These are phyloP conservation scores for Formicarius rufipectus DNA, from an alignment of 2,113 vertebrate species.

Conservation along the genomic window DNA sequence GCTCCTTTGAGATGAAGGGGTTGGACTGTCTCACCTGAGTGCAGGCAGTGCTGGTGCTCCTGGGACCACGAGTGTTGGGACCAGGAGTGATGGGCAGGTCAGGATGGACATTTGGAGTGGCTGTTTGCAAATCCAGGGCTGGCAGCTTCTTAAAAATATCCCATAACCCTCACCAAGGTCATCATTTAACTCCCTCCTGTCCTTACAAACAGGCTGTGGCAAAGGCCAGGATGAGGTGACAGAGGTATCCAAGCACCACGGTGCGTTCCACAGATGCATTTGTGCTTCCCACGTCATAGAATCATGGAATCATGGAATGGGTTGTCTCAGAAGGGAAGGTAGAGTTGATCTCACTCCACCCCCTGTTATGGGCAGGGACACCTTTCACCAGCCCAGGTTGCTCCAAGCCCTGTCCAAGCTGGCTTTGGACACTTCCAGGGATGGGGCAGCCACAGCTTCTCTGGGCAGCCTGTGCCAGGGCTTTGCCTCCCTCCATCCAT, in stretches of 20 bases:
- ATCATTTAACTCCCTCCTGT: not conserved
- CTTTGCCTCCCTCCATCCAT: rapidly evolving
- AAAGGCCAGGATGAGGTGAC: not conserved
- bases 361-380: not conserved
- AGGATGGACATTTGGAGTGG: not conserved
- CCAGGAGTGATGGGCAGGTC: not conserved
- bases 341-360: not conserved
- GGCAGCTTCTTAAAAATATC: not conserved
- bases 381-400: rapidly evolving
- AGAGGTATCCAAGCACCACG: rapidly evolving
- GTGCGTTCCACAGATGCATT: not conserved
- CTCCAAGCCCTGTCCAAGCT: rapidly evolving
- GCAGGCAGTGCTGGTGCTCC: not conserved
- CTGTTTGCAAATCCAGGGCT: not conserved
- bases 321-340: rapidly evolving
- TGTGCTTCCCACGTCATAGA: not conserved
- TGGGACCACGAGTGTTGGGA: not conserved
- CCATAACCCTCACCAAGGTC: not conserved
- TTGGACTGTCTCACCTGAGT: not conserved
- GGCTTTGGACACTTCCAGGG: not conserved
- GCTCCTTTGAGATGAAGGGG: not conserved
- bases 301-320: not conserved
- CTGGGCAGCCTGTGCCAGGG: not conserved
- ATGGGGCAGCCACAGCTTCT: not conserved
- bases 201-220: not conserved